Base-by-base conservation (phyloP, 2,113 vertebrate genomes). In the Clarias batrachus region DNA sequence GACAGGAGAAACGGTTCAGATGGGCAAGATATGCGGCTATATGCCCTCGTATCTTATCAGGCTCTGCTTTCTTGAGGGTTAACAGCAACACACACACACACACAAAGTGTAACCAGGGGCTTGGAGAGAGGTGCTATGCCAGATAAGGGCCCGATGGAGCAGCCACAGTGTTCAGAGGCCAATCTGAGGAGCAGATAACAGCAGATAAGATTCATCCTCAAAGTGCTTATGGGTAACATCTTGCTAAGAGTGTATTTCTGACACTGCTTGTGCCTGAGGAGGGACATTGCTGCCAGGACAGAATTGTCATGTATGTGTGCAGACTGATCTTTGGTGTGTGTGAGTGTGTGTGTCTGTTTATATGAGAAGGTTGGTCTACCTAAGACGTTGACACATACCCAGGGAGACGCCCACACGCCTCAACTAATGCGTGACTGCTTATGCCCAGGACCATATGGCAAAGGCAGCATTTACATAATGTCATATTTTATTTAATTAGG, bases 401-500 rank as follows among this genome's bases (percentile, higher is more conserved):
- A 10, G 59, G 77, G 83, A 41, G 83, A 41, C 63, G 86, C 73
- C 23, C 79, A 68, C 70, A 74, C 16, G 41, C 54, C 78, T 82
- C 92, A 92, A 90, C 89, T 88, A 92, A 91, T 90, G 89, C 88
- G 90, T 86, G 81, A 85, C 88, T 90, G 88, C 88, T 89, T 89
- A 63, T 52, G 88, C 93, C 93, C 84, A 66, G 88, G 92, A 91
- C 92, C 93, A 95, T 94, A 94, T 93, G 92, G 92, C 91, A 91
- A 90, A 92, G 90, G 92, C 91, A 91, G 88, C 91, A 95, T 95
- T 94, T 95, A 93, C 94, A 95, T 94, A 94, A 93, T 94, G 92
- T 93, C 93, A 92, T 94, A 93, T 94, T 94, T 95, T 92, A 93
- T 94, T 94, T 94, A 94, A 95, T 95, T 95, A 94, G 91, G 84